Conservation (phyloP, 2,888 invertebrate species). For the Temnothorax unifasciatus region DNA sequence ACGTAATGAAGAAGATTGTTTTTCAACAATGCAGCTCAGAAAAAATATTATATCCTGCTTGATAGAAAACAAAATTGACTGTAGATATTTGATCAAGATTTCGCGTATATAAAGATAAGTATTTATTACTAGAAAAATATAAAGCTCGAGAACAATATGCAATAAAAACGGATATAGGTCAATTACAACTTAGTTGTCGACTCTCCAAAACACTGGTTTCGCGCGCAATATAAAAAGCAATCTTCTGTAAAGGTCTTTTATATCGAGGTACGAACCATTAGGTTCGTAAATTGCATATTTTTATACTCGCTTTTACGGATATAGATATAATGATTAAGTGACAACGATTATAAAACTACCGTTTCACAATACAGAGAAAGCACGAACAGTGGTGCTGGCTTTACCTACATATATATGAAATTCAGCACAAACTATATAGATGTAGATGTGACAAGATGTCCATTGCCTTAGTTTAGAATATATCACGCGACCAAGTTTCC, state of each 20-base stretch:
- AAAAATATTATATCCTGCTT: background rate
- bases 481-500: slow-evolving; percentile 37
- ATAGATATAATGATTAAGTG: background rate
- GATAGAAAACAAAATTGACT: background rate
- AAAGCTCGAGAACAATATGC: background rate
- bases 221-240: slow-evolving; percentile 17
- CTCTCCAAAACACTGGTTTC: slow-evolving; percentile 5
- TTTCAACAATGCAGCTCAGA: background rate
- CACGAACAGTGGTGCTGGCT: background rate
- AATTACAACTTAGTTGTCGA: slow-evolving; percentile 11
- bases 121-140: background rate
- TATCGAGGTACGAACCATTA: slow-evolving; percentile 8
- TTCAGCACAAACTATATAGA: slow-evolving; percentile 31
- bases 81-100: background rate
- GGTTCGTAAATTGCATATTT: slow-evolving; percentile 7
- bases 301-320: background rate
- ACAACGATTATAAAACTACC: background rate
- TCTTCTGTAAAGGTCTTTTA: background rate
- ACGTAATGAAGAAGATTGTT: background rate
- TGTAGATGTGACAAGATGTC: slow-evolving; percentile 26
- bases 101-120: background rate
- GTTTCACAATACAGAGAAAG: background rate
- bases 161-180: slow-evolving; percentile 3
- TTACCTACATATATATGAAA: slow-evolving; percentile 6
- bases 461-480: slow-evolving; percentile 50